Evolutionary conservation across 2,888 invertebrate species (phyloP), one percentile per base, ranked within the genome.

Genomic region (Eilema griseolum): DNA sequence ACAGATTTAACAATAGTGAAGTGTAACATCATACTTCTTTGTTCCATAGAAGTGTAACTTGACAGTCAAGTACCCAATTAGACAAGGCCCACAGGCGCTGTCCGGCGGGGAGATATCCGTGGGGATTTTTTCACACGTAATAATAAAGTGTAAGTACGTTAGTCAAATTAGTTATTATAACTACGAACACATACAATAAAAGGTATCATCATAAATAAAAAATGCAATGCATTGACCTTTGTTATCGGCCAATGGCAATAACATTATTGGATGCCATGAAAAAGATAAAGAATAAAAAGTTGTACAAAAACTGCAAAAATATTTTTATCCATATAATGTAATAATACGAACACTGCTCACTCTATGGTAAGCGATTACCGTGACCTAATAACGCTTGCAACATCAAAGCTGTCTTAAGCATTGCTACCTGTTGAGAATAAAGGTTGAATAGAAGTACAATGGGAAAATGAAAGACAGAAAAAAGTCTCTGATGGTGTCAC

Each of bases 171-270:
- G 37, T 52, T 52, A n/a, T n/a, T 10, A 2, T n/a, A 52, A 7
- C 7, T 46, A 20, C 20, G 46, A 46, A 20, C 46, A 46, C 46
- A 41, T 41, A 16, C 16, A 41, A 41, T 37, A 37, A 41, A 41
- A 41, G 41, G 41, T 46, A 20, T 20, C 46, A 52, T 52, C 20
- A 52, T 52, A 52, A 52, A 52, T 52, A n/a, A 52, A 52, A n/a
- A 52, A 10, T 52, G 52, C n/a, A 52, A 52, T 52, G 52, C n/a
- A 52, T 52, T 52, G 52, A 52, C n/a, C 52, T 52, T 52, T 52
- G 52, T 52, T 52, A 52, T 52, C 52, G 52, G n/a, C 10, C 52
- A 52, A 14, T 46, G 46, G 20, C 46, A 46, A 46, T 46, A 46
- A 46, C 46, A 46, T 52, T 52, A 52, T 52, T n/a, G 52, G n/a